Percentiles rank a stretch among this genome's conserved stretches.
These are phyloP conservation scores for Lophochroa leadbeateri DNA, from an alignment of 2,113 vertebrate genomes.

Conservation along the genomic window DNA sequence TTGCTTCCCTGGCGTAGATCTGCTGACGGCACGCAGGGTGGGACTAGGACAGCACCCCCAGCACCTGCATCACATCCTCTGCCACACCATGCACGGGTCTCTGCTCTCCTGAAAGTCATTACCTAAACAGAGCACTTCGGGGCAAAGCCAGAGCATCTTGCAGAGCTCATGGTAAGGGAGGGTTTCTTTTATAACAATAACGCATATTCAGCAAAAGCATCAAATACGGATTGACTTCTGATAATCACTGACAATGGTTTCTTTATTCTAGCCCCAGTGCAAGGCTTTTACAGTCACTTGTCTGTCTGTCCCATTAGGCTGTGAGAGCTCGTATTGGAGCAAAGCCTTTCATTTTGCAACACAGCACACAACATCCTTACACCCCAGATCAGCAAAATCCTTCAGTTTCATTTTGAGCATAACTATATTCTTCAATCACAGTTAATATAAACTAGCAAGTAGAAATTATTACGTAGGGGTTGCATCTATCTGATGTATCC, in stretches of 20 bases:
- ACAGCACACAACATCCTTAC: background rate
- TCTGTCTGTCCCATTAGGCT: background rate
- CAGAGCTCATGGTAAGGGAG: background rate
- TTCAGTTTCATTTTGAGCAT: background rate
- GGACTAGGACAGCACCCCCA: fast-evolving
- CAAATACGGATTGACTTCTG: background rate
- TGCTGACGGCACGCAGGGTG: background rate
- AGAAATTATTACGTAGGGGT: background rate
- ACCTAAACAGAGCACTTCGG: fast-evolving
- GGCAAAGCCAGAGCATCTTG: background rate
- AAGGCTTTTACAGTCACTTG: background rate
- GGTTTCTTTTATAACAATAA: background rate
- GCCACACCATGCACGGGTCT: background rate
- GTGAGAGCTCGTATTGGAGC: background rate
- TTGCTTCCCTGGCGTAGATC: fast-evolving
- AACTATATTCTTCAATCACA: background rate
- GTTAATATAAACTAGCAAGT: background rate
- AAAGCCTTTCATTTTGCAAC: background rate
- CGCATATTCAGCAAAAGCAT: background rate
- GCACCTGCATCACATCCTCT: background rate
- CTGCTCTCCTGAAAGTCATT: fast-evolving
- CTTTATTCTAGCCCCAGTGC: background rate
- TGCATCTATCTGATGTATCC: background rate
- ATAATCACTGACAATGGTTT: background rate
- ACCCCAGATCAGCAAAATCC: background rate